Evolutionary conservation across 2,113 vertebrate genomes (phyloP).

Genomic region (Esox niger): DNA sequence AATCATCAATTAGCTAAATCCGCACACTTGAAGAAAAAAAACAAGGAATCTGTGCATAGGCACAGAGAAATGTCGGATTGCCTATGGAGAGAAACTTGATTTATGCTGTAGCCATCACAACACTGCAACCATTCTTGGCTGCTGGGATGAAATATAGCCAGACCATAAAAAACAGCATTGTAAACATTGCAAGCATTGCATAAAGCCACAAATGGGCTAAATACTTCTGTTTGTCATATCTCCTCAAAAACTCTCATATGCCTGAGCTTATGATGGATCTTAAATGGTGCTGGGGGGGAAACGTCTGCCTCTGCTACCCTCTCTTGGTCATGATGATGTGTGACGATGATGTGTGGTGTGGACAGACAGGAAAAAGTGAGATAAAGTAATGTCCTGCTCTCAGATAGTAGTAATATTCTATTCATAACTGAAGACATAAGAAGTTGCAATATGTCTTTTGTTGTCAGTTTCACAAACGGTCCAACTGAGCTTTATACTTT

Average conservation of each 20-base stretch:
- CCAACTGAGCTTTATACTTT: no score
- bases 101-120: slow-evolving; percentile 66
- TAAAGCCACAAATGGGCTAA: slow-evolving; percentile 59
- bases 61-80: slow-evolving; percentile 15
- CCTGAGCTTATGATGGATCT: slow-evolving; percentile 37
- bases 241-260: slow-evolving; percentile 46
- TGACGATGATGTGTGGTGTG: no score
- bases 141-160: slow-evolving; percentile 62
- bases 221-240: slow-evolving; percentile 48
- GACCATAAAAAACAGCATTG: slow-evolving; percentile 54
- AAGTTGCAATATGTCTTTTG: no score
- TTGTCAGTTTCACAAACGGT: no score
- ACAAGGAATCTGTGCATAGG: not conserved
- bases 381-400: not conserved
- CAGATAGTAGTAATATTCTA: no score
- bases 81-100: slow-evolving; percentile 58
- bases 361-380: not conserved
- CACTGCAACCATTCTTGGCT: slow-evolving; percentile 59
- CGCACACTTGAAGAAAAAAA: not conserved
- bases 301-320: slow-evolving; percentile 21
- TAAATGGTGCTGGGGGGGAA: slow-evolving; percentile 33
- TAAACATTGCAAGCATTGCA: slow-evolving; percentile 51
- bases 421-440: no score
- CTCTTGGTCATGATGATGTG: slow-evolving; percentile 17
- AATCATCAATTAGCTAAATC: not conserved